Evolutionary conservation across 2,113 vertebrate genomes (phyloP), one percentile per base, ranked within the genome.

Genomic region (Merops nubicus): DNA sequence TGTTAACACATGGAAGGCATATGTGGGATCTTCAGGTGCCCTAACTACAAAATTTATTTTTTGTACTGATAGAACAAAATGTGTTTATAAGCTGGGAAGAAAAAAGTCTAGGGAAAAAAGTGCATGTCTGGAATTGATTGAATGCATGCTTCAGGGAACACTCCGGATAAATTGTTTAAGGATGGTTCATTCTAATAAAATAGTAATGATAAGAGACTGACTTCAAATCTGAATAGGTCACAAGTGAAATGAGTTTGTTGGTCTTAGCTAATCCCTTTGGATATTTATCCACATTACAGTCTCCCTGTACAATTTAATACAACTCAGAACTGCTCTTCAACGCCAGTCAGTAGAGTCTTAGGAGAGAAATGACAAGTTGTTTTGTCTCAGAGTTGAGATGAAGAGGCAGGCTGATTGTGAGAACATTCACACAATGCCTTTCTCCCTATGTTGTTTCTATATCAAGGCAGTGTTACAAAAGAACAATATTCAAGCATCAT

Each of bases 151-250:
- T 97, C 78, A 79, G 91, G 86, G 92, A 86, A 86, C 75, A 64
- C 68, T 76, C 54, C 72, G 75, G 88, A 97, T 94, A 98, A 97
- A 97, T 97, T 96, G 94, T 96, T 97, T 97, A 98, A 97, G 93
- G 97, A 96, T 94, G 78, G 69, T 95, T 97, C 94, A 72, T 97
- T 96, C 96, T 96, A 95, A 97, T 97, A 96, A 96, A 97, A 97
- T 94, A 97, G 79, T 96, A 96, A 94, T 96, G 91, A 96, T 96
- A 97, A 97, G 94, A 96, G 89, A 94, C 83, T 92, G 69, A 81
- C 93, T 94, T 96, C 60, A 97, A 91, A 97, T 94, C 92, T 95
- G 96, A 97, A 96, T 94, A 95, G 97, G 93, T 97, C 97, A 96
- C 93, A 91, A 96, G 88, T 95, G 94, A 97, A 97, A 97, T 88